Percentiles rank a stretch among this genome's conserved stretches.
Conservation (phyloP, 2,113 vertebrate genomes). For the Tringa solitaria region DNA sequence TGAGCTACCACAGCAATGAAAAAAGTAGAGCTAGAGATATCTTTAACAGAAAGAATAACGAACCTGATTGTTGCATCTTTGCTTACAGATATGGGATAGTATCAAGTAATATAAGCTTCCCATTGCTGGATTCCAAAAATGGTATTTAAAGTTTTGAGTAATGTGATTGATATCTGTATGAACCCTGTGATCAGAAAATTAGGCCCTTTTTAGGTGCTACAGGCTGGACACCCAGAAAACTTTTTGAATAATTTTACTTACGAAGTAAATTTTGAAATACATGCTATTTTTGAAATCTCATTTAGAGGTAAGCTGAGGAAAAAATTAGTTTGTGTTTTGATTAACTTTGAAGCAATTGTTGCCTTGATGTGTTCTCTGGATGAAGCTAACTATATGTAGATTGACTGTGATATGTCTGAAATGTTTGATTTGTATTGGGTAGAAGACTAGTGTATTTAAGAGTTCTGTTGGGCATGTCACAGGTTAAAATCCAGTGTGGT, state of each 20-base stretch:
- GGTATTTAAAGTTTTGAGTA: neutral
- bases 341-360: neutral
- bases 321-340: neutral
- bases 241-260: neutral
- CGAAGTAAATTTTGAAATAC: neutral
- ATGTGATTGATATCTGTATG: neutral
- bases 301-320: neutral
- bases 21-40: neutral
- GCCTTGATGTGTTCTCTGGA: neutral
- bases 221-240: neutral
- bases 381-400: neutral
- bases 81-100: neutral
- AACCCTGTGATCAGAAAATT: neutral
- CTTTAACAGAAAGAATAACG: neutral
- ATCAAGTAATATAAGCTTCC: neutral
- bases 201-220: neutral
- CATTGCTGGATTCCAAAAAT: neutral
- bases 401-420: neutral
- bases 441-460: neutral
- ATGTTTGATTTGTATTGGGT: neutral
- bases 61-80: neutral
- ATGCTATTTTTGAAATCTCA: neutral
- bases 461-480: neutral
- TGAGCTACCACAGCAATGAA: neutral
- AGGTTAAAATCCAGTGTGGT: neutral